Evolutionary conservation across 1,140 invertebrate species (phyloP), one percentile per base, ranked within the genome.

Genomic region (Lucilia cuprina): DNA sequence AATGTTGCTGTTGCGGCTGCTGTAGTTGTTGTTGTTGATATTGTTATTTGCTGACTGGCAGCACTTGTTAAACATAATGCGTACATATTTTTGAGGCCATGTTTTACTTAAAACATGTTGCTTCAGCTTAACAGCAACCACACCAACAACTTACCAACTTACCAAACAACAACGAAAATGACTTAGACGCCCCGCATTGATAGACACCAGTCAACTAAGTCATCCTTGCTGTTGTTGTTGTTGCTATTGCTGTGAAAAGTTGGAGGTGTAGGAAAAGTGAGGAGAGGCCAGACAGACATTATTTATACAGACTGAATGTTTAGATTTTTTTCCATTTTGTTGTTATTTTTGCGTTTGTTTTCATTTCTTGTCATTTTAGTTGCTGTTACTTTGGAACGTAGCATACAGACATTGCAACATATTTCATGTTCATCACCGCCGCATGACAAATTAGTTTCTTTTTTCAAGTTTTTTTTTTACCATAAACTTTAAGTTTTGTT

Each of bases 41-140:
- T 41, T 41, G 41, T 41, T 41, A 41, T 55, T 55, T 55, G 50
- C 50, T 55, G 60, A 70, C n/a, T 21, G n/a, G 65, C 65, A 70
- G 65, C 65, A 70, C 65, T 70, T 70, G 65, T 70, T 70, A 70
- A 70, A 70, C 65, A 70, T 70, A 70, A 70, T 25, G 65, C 65
- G 65, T 70, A 70, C 65, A 70, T 70, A 70, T 70, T 70, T 70
- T 70, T 70, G 65, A 70, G 65, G 65, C 65, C 65, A 70, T 70
- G n/a, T 70, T 70, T 70, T 70, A 70, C n/a, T 70, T 25, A 21
- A 60, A 25, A 70, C 65, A 70, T 21, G 65, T 70, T 70, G 21
- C 65, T 21, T 17, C 65, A 55, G 12, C 50, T 55, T 12, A 55
- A 55, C 50, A 55, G 50, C 50, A 55, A 55, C 50, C 13, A 55